Evolutionary conservation across 2,797 vertebrate genomes (phyloP), one percentile per base, ranked within the genome.

Genomic region (Myotis pilosus): DNA sequence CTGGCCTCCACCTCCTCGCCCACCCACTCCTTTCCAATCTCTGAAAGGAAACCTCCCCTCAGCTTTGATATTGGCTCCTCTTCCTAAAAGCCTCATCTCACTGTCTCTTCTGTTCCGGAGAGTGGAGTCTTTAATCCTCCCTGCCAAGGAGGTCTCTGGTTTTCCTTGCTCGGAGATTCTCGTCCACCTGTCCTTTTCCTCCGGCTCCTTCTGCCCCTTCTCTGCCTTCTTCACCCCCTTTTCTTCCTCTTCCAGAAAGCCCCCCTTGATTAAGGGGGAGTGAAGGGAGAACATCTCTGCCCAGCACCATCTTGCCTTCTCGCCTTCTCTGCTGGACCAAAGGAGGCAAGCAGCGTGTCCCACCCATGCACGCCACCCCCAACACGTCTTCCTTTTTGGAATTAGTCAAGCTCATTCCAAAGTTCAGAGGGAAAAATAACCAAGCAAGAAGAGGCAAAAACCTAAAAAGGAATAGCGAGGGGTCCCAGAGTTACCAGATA

Each of bases 341-440:
- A 53, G 17, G 25, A 49, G 44, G n/a, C 22, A 19, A 72, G 41
- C 28, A 9, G 28, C 15, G 13, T 9, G 44, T 57, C 49, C 68
- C 19, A 33, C 64, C 57, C 80, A 66, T 30, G 12, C 44, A 33
- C 3, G 3, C 30, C 68, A 36, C 68, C 30, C 6, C 23, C 81
- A 3, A 68, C 49, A 30, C 5, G 25, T 19, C 51, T 83, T 95
- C 64, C 64, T 71, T 88, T 76, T n/a, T 30, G n/a, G n/a, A 88
- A 86, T 75, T 81, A 81, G 81, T 87, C 76, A 81, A 81, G 78
- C 41, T 88, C 47, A 44, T 88, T 72, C 72, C 88, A 76, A 96
- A 94, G 79, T 78, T 94, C 72, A 68, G 17, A 82, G 5, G 76
- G 55, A 81, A 94, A 94, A 96, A 96, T 25, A 90, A 51, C 44